A percentile compares a stretch with the other conserved stretches of the same genome.
Evolutionary conservation across 2,888 invertebrate genomes (phyloP).

Genomic region (Cetonia aurata): DNA sequence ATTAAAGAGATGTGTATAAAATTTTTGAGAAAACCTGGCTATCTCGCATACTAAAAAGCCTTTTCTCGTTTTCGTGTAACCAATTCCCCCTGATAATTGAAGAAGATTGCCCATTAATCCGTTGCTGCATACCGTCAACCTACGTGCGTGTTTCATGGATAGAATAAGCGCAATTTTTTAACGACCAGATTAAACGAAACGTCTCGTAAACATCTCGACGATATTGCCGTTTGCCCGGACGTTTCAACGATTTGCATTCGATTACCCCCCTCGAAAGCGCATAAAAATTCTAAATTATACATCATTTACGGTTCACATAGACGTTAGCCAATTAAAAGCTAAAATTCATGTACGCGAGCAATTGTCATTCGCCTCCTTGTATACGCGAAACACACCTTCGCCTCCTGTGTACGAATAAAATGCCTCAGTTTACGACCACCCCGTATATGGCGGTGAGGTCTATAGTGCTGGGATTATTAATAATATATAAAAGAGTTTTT

Average conservation of each 20-base stretch:
- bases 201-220: constrained; percentile 28
- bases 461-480: constrained; percentile 38
- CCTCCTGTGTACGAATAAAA: constrained; percentile 32
- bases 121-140: constrained; percentile 6
- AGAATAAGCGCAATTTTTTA: constrained; percentile 29
- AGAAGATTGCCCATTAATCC: constrained; percentile 10
- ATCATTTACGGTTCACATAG: constrained; percentile 10
- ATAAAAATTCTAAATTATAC: constrained; percentile 31
- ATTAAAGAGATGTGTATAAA: neutral
- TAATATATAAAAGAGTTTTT: constrained; percentile 40
- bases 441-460: constrained; percentile 37
- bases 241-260: constrained; percentile 31
- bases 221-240: constrained; percentile 26
- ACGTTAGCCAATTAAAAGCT: constrained; percentile 37
- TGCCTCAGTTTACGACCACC: constrained; percentile 33
- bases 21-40: constrained; percentile 9
- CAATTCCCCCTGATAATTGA: constrained; percentile 20
- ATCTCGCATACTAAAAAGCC: neutral
- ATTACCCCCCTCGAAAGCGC: constrained; percentile 30
- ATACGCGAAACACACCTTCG: constrained; percentile 35
- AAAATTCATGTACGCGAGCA: constrained; percentile 24
- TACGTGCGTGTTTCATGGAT: constrained; percentile 17
- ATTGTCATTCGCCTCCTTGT: constrained; percentile 25
- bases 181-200: constrained; percentile 29
- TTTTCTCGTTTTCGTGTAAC: constrained; percentile 1